Evolutionary conservation across 2,888 invertebrate species (phyloP).

Genomic region (Calameuta pallipes): DNA sequence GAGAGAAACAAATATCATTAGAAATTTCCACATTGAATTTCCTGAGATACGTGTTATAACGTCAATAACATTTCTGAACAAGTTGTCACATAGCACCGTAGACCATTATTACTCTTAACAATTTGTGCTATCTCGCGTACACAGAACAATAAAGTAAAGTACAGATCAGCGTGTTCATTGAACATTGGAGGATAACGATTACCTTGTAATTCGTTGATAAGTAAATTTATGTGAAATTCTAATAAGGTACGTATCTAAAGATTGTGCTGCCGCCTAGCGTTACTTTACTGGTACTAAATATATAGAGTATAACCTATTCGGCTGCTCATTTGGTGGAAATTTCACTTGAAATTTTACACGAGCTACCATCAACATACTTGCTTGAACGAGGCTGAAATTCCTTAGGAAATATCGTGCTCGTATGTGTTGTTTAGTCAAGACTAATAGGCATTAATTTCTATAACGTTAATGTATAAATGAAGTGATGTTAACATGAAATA

Average conservation of each 20-base stretch:
- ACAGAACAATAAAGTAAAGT: no score
- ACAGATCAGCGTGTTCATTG: no score
- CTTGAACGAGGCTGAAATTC: neutral
- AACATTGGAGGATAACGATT: no score
- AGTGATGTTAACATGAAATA: neutral
- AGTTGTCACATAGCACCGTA: neutral
- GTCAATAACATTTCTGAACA: neutral
- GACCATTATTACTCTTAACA: no score
- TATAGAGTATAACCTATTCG: neutral
- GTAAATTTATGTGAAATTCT: no score
- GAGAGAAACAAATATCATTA: conserved; percentile 2
- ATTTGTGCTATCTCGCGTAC: no score
- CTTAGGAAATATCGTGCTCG: neutral
- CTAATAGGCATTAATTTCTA: neutral
- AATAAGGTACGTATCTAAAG: no score
- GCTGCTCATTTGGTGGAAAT: neutral
- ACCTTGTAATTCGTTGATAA: no score
- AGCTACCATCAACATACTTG: neutral
- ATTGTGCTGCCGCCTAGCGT: no score
- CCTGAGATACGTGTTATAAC: neutral
- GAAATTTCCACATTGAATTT: neutral
- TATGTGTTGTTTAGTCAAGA: neutral
- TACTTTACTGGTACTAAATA: no score
- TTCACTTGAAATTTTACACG: neutral
- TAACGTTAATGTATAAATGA: neutral